Evolutionary conservation across 2,797 vertebrate genomes (phyloP).

Genomic region (Carcharodon carcharias): DNA sequence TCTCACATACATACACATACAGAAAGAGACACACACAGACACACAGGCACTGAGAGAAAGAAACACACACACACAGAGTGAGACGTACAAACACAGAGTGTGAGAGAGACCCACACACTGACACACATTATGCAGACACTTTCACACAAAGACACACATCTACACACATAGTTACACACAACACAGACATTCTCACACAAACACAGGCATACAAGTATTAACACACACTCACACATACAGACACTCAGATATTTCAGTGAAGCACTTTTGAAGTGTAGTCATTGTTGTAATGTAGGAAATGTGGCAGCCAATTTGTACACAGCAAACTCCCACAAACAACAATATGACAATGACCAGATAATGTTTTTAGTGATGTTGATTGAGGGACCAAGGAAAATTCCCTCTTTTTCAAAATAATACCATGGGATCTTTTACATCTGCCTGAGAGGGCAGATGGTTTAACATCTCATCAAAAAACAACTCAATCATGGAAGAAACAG

Average conservation of each 20-base stretch:
- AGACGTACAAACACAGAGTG: not conserved
- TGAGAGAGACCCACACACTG: not conserved
- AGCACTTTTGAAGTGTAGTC: not conserved
- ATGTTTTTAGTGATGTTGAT: not conserved
- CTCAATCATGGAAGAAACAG: not conserved
- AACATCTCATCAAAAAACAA: no score
- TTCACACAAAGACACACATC: no score
- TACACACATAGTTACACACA: not conserved
- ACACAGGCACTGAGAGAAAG: not conserved
- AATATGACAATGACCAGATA: not conserved
- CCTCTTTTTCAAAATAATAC: not conserved
- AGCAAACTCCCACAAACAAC: not conserved
- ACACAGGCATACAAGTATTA: no score
- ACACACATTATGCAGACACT: not conserved
- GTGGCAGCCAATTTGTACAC: not conserved
- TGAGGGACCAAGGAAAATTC: not conserved
- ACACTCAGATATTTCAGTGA: slow-evolving; percentile 34
- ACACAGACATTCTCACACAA: no score
- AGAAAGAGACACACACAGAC: not conserved
- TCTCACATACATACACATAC: not conserved
- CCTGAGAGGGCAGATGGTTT: not conserved
- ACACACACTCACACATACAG: slow-evolving; percentile 36
- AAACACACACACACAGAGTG: not conserved
- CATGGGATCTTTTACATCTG: not conserved
- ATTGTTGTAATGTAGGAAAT: not conserved